These are phyloP conservation scores for Hypena proboscidalis DNA, from an alignment of 2,888 invertebrate species.

Conservation along the genomic window DNA sequence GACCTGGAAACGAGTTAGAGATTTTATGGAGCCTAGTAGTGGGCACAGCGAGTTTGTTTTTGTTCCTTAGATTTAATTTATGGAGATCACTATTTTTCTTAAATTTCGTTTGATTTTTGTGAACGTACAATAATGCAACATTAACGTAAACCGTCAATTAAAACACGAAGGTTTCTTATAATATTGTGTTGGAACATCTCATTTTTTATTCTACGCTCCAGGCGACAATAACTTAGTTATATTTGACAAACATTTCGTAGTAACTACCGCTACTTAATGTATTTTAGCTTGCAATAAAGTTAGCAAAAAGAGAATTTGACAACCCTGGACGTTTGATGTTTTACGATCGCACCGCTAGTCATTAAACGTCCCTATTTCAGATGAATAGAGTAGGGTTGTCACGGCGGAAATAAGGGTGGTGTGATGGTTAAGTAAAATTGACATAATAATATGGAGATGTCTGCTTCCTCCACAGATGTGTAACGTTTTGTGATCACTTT, in stretches of 20 bases:
- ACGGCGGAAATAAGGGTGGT: slow-evolving; percentile 18
- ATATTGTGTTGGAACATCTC: too few relatives aligned
- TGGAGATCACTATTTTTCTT: too few relatives aligned
- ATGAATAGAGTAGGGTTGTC: slow-evolving; percentile 65
- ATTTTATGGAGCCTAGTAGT: too few relatives aligned
- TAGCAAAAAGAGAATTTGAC: slow-evolving; percentile 51
- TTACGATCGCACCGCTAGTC: slow-evolving; percentile 76
- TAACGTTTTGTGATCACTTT: background rate
- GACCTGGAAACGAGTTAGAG: too few relatives aligned
- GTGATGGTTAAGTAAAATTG: slow-evolving; percentile 9
- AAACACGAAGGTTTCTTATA: too few relatives aligned
- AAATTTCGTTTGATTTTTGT: too few relatives aligned
- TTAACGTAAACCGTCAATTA: too few relatives aligned
- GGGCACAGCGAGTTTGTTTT: too few relatives aligned
- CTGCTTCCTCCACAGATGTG: slow-evolving; percentile 1
- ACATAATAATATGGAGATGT: slow-evolving; percentile 7
- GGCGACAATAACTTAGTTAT: slow-evolving; percentile 26
- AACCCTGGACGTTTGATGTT: slow-evolving; percentile 75
- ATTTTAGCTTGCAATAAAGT: slow-evolving; percentile 44
- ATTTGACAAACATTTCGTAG: slow-evolving; percentile 37
- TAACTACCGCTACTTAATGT: slow-evolving; percentile 44
- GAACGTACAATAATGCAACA: too few relatives aligned
- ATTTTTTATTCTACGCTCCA: too few relatives aligned
- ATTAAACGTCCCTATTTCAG: slow-evolving; percentile 77
- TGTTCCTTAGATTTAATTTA: too few relatives aligned